Percentiles rank a stretch among this genome's conserved stretches.
Conservation (phyloP, 2,113 vertebrate species). For the Protobothrops mucrosquamatus region DNA sequence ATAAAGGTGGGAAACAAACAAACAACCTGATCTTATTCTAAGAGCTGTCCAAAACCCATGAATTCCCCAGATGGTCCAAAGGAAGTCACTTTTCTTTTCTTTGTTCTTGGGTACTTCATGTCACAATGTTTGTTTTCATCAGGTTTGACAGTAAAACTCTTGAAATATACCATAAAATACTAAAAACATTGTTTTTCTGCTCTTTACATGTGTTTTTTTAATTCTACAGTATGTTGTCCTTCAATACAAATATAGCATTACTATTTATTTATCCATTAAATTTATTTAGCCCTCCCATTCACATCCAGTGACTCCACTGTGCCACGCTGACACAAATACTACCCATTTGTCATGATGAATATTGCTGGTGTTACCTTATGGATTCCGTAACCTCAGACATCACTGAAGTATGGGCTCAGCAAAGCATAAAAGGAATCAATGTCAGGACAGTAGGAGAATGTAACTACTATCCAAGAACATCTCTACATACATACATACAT, state of each 20-base stretch:
- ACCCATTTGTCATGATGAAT: not conserved
- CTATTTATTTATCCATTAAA: not conserved
- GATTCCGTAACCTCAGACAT: not conserved
- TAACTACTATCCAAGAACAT: not conserved
- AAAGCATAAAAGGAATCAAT: not conserved
- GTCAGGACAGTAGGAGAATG: not conserved
- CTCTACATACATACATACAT: too few relatives aligned
- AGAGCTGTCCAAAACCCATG: not conserved
- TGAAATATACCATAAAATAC: not conserved
- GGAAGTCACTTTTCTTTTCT: not conserved
- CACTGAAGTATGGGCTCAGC: not conserved
- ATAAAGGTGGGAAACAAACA: not conserved
- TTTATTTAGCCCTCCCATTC: not conserved
- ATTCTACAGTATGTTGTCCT: not conserved
- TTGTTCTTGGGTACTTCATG: not conserved
- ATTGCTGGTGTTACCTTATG: not conserved
- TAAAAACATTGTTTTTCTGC: not conserved
- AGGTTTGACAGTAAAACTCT: not conserved
- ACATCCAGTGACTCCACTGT: not conserved
- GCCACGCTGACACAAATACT: not conserved
- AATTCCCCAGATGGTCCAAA: not conserved
- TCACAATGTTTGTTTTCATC: not conserved
- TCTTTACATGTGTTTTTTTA: not conserved
- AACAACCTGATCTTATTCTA: not conserved
- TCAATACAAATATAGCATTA: not conserved